Conservation (phyloP, 2,113 vertebrate species). For the Leptocoma aspasia region DNA sequence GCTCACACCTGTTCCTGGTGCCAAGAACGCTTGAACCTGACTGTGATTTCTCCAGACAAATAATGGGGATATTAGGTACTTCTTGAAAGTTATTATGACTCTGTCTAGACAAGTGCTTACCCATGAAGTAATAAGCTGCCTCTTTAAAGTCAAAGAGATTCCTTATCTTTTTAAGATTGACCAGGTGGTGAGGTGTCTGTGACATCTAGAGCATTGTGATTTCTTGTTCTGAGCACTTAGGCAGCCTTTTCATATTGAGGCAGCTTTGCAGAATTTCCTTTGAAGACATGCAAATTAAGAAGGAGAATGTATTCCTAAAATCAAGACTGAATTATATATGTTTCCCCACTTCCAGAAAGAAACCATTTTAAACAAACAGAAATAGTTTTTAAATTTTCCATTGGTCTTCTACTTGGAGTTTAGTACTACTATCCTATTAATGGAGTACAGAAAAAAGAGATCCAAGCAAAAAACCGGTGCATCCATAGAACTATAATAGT, state of each 20-base stretch:
- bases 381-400: not conserved
- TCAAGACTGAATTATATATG: not conserved
- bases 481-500: not conserved
- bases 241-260: not conserved
- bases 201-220: not conserved
- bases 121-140: not conserved
- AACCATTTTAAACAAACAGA: not conserved
- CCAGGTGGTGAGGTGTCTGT: constrained; percentile 7
- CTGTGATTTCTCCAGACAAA: not conserved
- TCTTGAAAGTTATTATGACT: constrained; percentile 3
- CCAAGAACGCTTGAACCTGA: not conserved
- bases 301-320: not conserved
- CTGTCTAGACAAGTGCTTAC: constrained; percentile 41
- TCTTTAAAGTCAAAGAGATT: not conserved
- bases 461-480: not conserved
- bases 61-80: constrained; percentile 3
- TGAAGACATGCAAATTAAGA: not conserved
- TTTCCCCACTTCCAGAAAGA: not conserved
- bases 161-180: constrained; percentile 34
- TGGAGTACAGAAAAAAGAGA: not conserved
- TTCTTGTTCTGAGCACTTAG: not conserved
- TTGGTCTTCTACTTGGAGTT: not conserved
- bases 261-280: not conserved
- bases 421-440: not conserved
- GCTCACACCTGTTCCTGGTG: not conserved